phyloP scores from a whole-genome alignment of 2,888 invertebrate genomes.

The Scaptomyza parva region DNA sequence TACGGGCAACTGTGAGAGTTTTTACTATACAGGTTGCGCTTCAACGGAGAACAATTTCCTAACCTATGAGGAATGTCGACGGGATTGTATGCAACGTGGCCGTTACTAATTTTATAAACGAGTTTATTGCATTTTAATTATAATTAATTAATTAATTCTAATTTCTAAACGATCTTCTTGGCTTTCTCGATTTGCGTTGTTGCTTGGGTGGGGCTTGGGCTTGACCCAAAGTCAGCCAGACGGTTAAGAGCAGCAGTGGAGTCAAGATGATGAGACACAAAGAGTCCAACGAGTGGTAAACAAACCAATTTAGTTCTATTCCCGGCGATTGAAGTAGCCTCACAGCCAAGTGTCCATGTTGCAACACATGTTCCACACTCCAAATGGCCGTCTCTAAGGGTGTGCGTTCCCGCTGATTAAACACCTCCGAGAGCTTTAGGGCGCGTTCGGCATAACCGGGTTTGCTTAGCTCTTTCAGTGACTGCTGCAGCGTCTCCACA shows the following conservation, averaged over 20 bases:
- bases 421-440: slow-evolving; percentile 85
- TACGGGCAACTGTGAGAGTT: slow-evolving; percentile 78
- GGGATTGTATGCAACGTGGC: slow-evolving; percentile 77
- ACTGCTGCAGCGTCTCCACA: slow-evolving; percentile 86
- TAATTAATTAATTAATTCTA: slow-evolving; percentile 3
- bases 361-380: slow-evolving; percentile 87
- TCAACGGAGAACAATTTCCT: slow-evolving; percentile 77
- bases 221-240: background rate
- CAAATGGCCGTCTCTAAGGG: slow-evolving; percentile 87
- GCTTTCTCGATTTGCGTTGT: slow-evolving; percentile 5
- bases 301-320: slow-evolving; percentile 79
- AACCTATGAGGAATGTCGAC: slow-evolving; percentile 80
- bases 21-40: slow-evolving; percentile 81
- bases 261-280: slow-evolving; percentile 55
- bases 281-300: slow-evolving; percentile 83
- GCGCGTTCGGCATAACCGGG: slow-evolving; percentile 85
- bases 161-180: slow-evolving; percentile 7
- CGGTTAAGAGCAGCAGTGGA: background rate
- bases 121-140: slow-evolving; percentile 4
- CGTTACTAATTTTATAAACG: slow-evolving; percentile 61
- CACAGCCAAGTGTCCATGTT: slow-evolving; percentile 56
- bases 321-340: slow-evolving; percentile 78
- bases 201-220: background rate
- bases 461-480: slow-evolving; percentile 87
- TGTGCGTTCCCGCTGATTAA: slow-evolving; percentile 86